Base-by-base conservation (phyloP, 1,140 invertebrate species). In the Drosophila ohnishii region DNA sequence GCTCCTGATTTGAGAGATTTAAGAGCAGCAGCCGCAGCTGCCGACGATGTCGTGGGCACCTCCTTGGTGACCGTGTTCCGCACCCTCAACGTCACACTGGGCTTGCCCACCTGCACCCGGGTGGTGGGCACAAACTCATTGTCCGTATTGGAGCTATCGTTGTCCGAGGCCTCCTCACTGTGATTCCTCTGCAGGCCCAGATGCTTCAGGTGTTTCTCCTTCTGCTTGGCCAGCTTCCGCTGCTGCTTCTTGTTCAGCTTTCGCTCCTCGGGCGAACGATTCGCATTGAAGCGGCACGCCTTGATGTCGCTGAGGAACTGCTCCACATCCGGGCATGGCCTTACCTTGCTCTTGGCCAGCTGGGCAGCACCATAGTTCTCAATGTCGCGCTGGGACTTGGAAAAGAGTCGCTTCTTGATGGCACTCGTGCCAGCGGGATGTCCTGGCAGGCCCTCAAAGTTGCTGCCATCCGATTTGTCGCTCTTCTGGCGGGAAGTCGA, bases 201-300 rank as follows among this genome's bases (percentile, higher is more conserved):
- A 51, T 93, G 92, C 85, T 93, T 93, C 14, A 94, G 78, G 76
- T 94, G 93, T 57, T 93, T 93, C 51, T 94, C 91, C 71, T 94
- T 94, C 76, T 93, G 92, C 47, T 92, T 93, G 57, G 92, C 92
- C 79, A 91, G 71, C 64, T 85, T 91, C 61, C 77, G 78, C 40
- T 78, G 80, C 60, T 92, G 91, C 58, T 91, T 91, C 62, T 90
- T 90, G 48, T 86, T 92, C 2, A 92, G 61, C 51, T 92, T 92
- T 0, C 90, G 90, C 39, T 92, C 91, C 57, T 92, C 91, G 8
- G 91, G 89, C 42, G 90, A 91, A 0, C 84, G 77, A 67, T 92
- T 90, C 0, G 75, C 67, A 51, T 82, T 83, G 40, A 81, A 65
- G 37, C 91, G 88, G 8, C 71, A 50, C 6, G 79, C 71, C 62